These are phyloP conservation scores for Drosophila neonasuta DNA, from an alignment of 2,888 invertebrate genomes.

Conservation along the genomic window DNA sequence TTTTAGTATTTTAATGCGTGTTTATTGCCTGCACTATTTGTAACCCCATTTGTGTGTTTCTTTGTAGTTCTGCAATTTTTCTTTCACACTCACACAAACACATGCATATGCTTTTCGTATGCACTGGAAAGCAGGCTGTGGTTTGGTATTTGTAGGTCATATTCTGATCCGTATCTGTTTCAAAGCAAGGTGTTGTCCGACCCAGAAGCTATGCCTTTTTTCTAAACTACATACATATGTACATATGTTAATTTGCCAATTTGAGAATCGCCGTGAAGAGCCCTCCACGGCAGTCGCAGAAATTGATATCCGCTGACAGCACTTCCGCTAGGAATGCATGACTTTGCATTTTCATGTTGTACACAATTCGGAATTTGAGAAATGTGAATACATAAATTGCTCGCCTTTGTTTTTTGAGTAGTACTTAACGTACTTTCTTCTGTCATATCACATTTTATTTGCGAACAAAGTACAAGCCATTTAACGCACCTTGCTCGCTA, in stretches of 20 bases:
- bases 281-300: too few relatives aligned
- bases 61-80: background rate
- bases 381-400: too few relatives aligned
- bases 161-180: constrained; percentile 46
- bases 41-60: background rate
- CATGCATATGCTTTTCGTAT: background rate
- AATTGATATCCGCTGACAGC: too few relatives aligned
- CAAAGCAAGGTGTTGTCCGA: constrained; percentile 50
- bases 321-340: too few relatives aligned
- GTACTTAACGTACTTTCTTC: too few relatives aligned
- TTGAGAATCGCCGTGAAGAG: too few relatives aligned
- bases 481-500: background rate
- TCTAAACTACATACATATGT: constrained; percentile 24
- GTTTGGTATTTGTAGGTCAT: constrained; percentile 37
- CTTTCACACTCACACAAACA: background rate
- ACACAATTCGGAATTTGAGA: too few relatives aligned
- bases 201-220: constrained; percentile 58
- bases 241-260: background rate
- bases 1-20: background rate
- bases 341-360: too few relatives aligned
- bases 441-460: background rate
- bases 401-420: too few relatives aligned
- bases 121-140: constrained; percentile 5
- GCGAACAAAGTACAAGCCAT: background rate
- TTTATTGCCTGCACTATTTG: background rate